Percentiles rank a stretch among this genome's conserved stretches.
phyloP scores from a whole-genome alignment of 1,140 invertebrate species.

The Polyergus mexicanus region DNA sequence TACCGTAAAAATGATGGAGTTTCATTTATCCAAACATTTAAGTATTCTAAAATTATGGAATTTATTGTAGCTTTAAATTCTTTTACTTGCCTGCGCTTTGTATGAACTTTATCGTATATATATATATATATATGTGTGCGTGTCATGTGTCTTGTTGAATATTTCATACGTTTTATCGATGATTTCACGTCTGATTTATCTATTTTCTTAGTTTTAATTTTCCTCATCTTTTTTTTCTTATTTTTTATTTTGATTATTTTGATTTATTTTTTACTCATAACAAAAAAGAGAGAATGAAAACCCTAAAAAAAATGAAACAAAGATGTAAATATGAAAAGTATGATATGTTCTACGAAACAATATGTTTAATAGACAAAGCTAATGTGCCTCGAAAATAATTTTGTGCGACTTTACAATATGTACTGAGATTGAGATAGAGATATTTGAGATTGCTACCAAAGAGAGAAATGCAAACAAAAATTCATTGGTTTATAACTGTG shows the following conservation, averaged over 20 bases:
- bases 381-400: not conserved
- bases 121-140: not conserved
- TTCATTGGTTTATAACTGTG: not conserved
- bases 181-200: conserved; percentile 43
- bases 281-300: conserved; percentile 37
- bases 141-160: not conserved
- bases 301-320: not conserved
- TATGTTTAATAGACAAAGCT: not conserved
- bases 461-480: not conserved
- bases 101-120: not conserved
- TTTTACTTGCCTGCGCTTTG: not conserved
- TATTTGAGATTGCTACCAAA: not conserved
- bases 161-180: conserved; percentile 4
- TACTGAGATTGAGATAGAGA: not conserved
- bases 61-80: not conserved
- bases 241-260: conserved; percentile 27
- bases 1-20: not conserved
- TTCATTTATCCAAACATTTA: conserved; percentile 1
- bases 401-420: not conserved
- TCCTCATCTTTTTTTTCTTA: conserved; percentile 13
- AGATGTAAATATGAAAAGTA: conserved; percentile 24
- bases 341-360: conserved; percentile 28
- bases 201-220: conserved; percentile 29
- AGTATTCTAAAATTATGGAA: not conserved
- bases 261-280: conserved; percentile 48